Evolutionary conservation across 2,113 vertebrate species (phyloP), one percentile per base, ranked within the genome.

Genomic region (Myxocyprinus asiaticus): DNA sequence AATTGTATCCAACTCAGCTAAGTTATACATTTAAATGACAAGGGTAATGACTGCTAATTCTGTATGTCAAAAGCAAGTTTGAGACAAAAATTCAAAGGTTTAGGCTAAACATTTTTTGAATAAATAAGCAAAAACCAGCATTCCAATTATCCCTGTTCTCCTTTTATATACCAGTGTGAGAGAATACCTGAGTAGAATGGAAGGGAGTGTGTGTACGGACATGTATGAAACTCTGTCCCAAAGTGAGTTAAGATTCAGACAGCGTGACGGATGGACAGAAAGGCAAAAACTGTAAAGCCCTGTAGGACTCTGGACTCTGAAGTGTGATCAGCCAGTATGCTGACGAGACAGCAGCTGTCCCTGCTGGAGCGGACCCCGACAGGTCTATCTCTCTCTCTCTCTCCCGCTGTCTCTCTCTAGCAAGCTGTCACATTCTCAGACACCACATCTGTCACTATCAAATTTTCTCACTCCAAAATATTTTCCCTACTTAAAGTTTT

Each of bases 271-370:
- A 84, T 67, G 22, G 22, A 33, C 22, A 33, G 22, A 33, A 33
- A 33, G 22, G 22, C 22, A 33, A 33, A 33, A 33, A 33, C 22
- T 33, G 22, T 33, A 33, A 33, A 33, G 82, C 76, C 14, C 6
- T n/a, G 81, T 73, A 82, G 81, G 70, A 71, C 33, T 77, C 78
- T 80, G 71, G 80, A 80, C 67, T 42, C 61, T 78, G 73, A 61
- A 82, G 12, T 76, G 50, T 77, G 80, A 71, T 67, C 80, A 67
- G 62, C 12, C 10, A 67, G 51, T 6, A 81, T 72, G 86, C 79
- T 80, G 83, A 85, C 45, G 82, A 84, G 82, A 87, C 63, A 82
- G 84, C 87, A 91, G 90, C 89, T 91, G 89, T 77, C 75, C 77
- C 61, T 70, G 53, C 15, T 73, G 65, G 9, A 87, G 81, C 85